Percentiles rank a stretch among this genome's conserved stretches.
Conservation (phyloP, 2,797 vertebrate species). For the Chelonia mydas region DNA sequence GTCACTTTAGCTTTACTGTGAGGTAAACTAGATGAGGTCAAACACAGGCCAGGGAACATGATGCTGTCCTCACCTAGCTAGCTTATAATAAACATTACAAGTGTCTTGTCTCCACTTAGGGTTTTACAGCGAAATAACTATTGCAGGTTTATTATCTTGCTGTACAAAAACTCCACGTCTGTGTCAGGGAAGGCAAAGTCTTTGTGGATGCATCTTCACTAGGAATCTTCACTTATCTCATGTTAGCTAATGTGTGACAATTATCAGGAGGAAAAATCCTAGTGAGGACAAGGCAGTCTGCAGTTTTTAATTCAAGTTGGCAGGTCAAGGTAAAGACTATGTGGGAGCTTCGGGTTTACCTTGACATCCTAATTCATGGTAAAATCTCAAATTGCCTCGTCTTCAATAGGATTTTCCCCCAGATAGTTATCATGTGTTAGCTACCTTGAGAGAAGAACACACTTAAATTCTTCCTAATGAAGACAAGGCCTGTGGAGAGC, state of each 20-base stretch:
- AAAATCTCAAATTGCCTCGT: background rate
- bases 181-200: background rate
- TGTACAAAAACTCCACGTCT: background rate
- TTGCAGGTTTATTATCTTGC: background rate
- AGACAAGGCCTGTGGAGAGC: background rate
- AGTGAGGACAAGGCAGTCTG: background rate
- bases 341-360: background rate
- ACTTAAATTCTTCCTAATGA: background rate
- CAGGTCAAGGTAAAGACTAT: background rate
- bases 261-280: rapidly evolving
- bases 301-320: background rate
- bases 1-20: background rate
- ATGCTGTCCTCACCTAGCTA: background rate
- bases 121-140: background rate
- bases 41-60: background rate
- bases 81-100: background rate
- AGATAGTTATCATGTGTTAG: background rate
- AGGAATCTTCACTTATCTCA: background rate
- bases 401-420: background rate
- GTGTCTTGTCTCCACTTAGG: rapidly evolving
- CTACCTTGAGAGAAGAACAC: background rate
- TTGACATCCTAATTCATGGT: background rate
- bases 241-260: background rate
- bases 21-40: background rate
- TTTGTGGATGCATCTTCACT: rapidly evolving